Evolutionary conservation across 37 sponge, comb jelly and placozoan species (phyloP).

Genomic region (Cladorhizidae sp.): DNA sequence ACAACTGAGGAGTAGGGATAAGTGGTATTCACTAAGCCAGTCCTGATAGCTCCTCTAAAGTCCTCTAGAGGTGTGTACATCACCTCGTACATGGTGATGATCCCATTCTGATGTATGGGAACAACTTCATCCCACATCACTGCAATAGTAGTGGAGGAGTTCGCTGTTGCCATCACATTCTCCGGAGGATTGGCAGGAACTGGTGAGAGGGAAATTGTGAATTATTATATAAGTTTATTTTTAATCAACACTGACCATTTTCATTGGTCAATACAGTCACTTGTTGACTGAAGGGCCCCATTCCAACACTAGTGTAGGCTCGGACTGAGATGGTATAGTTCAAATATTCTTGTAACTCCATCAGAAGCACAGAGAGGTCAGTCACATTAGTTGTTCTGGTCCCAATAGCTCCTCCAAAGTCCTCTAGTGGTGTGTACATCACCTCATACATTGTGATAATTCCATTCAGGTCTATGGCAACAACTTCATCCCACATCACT

Average conservation of each 20-base stretch:
- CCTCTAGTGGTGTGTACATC: constrained; percentile 32
- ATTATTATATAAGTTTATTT: too few relatives aligned
- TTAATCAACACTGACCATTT: constrained; percentile 10
- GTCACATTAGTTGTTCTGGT: constrained; percentile 4
- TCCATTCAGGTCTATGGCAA: constrained; percentile 31
- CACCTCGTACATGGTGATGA: constrained; percentile 33
- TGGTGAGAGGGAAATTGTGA: not conserved
- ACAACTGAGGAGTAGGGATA: not conserved
- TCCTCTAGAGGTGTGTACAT: constrained; percentile 3
- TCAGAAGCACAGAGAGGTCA: constrained; percentile 1
- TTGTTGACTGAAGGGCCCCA: constrained; percentile 36
- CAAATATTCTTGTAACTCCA: constrained; percentile 33
- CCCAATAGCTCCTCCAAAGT: constrained; percentile 9
- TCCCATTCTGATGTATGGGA: constrained; percentile 28
- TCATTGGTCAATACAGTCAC: constrained; percentile 9
- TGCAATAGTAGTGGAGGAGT: constrained; percentile 28
- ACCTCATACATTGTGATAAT: constrained; percentile 59
- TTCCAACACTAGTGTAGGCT: constrained; percentile 50
- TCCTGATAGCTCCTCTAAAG: not conserved
- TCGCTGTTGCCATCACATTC: not conserved
- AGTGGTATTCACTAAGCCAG: not conserved
- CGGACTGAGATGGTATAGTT: constrained; percentile 47
- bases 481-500: constrained; percentile 28
- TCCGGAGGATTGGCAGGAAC: constrained; percentile 3
- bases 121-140: constrained; percentile 31